Evolutionary conservation across 2,113 vertebrate genomes (phyloP).

Genomic region (Barbus barbus): DNA sequence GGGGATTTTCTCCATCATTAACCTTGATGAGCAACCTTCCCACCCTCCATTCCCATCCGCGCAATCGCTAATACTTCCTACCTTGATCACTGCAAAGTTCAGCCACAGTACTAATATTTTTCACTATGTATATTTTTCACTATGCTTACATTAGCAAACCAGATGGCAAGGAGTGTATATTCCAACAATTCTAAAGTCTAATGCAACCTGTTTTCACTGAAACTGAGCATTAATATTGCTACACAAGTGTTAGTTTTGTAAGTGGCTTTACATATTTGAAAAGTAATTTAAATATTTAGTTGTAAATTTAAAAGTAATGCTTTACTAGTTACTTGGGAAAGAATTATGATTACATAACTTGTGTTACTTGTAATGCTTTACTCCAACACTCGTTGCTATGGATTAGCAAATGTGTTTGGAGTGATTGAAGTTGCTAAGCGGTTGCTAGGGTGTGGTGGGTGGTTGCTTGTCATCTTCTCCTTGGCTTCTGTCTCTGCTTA

Average conservation of each 20-base stretch:
- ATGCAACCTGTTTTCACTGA: background rate
- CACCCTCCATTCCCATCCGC: conserved; percentile 30
- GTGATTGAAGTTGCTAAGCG: no score
- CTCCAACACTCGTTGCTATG: no score
- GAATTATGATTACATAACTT: no score
- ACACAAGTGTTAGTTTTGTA: background rate
- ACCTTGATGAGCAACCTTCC: conserved; percentile 70
- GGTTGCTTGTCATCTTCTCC: no score
- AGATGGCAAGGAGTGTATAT: background rate
- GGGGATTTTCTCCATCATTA: conserved; percentile 84
- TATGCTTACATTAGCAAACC: background rate
- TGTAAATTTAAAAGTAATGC: no score
- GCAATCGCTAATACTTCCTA: conserved; percentile 53
- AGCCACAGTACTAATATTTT: background rate
- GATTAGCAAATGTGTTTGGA: no score
- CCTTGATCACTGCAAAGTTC: conserved; percentile 43
- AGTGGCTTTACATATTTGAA: no score
- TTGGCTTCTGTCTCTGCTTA: no score
- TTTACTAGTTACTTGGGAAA: no score
- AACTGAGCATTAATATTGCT: background rate
- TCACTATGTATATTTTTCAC: conserved; percentile 10
- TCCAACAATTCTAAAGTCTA: background rate
- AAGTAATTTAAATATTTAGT: no score
- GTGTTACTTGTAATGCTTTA: no score
- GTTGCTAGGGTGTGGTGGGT: no score